Conservation (phyloP, 2,113 vertebrate genomes). For the Irena cyanogastra region DNA sequence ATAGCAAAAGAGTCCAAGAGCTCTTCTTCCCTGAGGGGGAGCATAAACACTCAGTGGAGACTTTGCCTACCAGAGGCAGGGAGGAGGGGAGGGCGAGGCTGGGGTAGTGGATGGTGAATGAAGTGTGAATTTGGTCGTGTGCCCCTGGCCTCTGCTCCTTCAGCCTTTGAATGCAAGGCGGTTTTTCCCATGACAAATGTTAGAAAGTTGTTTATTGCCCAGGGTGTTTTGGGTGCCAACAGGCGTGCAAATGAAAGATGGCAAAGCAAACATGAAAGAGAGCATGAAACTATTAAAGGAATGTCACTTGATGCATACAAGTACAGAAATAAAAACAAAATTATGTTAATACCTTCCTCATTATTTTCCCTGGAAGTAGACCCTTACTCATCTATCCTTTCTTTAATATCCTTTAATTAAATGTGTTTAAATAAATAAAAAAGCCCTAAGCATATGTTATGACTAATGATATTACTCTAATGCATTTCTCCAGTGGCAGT, state of each 20-base stretch:
- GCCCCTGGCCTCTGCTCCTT: conserved; percentile 17
- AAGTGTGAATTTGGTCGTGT: conserved; percentile 2
- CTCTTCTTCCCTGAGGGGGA: background rate
- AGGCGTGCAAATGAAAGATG: conserved; percentile 12
- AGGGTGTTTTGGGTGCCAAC: background rate
- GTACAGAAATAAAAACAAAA: background rate
- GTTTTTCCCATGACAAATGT: conserved; percentile 15
- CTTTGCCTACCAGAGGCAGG: background rate
- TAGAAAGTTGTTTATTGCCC: conserved; percentile 7
- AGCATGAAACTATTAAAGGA: background rate
- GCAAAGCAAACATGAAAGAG: background rate
- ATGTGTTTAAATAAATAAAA: background rate
- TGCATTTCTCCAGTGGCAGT: background rate
- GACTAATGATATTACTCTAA: background rate
- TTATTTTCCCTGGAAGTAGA: background rate
- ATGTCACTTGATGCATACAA: background rate
- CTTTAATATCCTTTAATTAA: background rate
- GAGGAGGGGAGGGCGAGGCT: background rate
- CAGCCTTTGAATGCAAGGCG: background rate
- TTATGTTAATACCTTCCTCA: background rate
- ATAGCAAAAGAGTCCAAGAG: background rate
- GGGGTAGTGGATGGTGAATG: conserved; percentile 11
- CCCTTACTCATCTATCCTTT: background rate
- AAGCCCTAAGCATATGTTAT: background rate
- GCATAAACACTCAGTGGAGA: background rate